phyloP scores from a whole-genome alignment of 1,140 invertebrate species.

The Drosophila varians region DNA sequence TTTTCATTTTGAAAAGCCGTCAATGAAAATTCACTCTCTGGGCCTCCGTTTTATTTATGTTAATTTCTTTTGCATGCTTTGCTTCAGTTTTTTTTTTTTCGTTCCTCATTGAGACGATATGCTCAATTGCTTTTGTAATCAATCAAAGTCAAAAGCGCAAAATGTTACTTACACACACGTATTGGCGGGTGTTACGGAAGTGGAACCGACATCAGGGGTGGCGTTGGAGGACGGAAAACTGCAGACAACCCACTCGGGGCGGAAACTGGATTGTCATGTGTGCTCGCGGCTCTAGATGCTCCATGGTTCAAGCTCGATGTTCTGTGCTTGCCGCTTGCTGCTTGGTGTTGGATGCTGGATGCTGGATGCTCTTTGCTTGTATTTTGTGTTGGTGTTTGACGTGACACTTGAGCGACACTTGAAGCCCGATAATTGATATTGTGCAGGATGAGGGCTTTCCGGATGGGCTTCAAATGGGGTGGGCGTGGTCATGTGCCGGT shows the following conservation, averaged over 20 bases:
- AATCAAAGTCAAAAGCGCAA: constrained; percentile 67
- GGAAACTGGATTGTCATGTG: constrained; percentile 54
- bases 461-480: neutral
- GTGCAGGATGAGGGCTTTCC: constrained; percentile 28
- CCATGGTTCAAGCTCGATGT: neutral
- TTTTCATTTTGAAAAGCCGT: constrained; percentile 49
- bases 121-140: constrained; percentile 78
- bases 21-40: constrained; percentile 50
- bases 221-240: constrained; percentile 19
- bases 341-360: neutral
- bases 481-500: constrained; percentile 21
- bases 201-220: neutral
- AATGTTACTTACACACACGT: constrained; percentile 29
- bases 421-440: constrained; percentile 76
- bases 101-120: constrained; percentile 34
- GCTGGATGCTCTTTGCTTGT: constrained; percentile 32
- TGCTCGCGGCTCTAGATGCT: constrained; percentile 18
- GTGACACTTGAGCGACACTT: constrained; percentile 78
- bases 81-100: constrained; percentile 11
- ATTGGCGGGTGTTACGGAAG: neutral
- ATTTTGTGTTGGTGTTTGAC: constrained; percentile 64
- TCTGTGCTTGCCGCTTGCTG: neutral
- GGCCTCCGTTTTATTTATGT: constrained; percentile 63
- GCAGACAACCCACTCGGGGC: constrained; percentile 36
- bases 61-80: constrained; percentile 54